These are phyloP conservation scores for Spinus pinus DNA, from an alignment of 2,797 vertebrate species.

Conservation along the genomic window DNA sequence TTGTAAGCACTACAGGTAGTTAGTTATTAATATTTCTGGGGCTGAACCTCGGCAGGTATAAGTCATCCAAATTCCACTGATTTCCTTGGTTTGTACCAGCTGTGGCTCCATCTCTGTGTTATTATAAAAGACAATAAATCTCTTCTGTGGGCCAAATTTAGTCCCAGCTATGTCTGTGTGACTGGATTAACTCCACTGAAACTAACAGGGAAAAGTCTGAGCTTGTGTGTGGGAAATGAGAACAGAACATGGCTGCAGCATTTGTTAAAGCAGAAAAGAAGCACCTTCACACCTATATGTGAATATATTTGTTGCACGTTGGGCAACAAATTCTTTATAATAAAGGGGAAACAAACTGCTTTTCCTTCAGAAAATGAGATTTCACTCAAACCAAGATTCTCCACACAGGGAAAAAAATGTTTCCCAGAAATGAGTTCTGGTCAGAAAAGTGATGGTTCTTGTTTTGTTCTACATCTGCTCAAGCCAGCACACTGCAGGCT, in stretches of 20 bases:
- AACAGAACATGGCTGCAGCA: background rate
- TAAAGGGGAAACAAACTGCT: background rate
- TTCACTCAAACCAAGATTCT: background rate
- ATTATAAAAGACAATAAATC: conserved; percentile 1
- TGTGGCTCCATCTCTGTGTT: background rate
- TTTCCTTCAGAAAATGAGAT: background rate
- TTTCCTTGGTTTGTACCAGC: background rate
- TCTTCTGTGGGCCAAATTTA: conserved; percentile 8
- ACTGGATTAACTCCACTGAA: background rate
- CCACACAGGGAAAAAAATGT: background rate
- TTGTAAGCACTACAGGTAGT: conserved; percentile 43
- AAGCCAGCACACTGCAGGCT: background rate
- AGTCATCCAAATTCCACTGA: background rate
- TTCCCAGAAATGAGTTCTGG: background rate
- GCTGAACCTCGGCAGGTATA: background rate
- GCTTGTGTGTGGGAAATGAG: background rate
- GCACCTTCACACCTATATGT: background rate
- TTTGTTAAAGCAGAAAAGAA: background rate
- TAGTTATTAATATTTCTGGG: conserved; percentile 9
- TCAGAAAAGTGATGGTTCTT: background rate
- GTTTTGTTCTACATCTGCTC: background rate
- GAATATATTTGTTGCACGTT: background rate
- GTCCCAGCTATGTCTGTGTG: background rate
- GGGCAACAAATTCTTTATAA: background rate
- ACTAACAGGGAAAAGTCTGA: background rate